Conservation (phyloP, 2,888 invertebrate species). For the Andrena marginata region DNA sequence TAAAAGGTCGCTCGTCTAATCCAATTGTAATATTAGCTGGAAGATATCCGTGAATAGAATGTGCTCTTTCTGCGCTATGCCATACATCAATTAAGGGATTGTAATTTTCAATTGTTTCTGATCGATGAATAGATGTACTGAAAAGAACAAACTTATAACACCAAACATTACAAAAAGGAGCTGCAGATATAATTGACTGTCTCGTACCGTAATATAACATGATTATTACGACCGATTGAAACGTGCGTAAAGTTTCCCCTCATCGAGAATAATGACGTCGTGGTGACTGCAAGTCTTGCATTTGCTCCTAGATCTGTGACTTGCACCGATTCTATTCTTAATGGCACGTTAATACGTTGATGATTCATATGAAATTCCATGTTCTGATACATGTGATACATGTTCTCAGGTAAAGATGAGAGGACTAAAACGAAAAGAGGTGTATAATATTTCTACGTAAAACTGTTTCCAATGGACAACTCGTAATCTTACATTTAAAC, state of each 20-base stretch:
- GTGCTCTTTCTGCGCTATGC: constrained; percentile 89
- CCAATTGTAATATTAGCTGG: constrained; percentile 86
- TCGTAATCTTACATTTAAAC: constrained; percentile 87
- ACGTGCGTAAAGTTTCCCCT: constrained; percentile 90
- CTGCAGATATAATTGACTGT: constrained; percentile 84
- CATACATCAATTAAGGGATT: constrained; percentile 89
- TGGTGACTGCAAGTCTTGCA: constrained; percentile 86
- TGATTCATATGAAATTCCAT: constrained; percentile 85
- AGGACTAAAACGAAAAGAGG: constrained; percentile 69
- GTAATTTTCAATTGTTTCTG: constrained; percentile 85
- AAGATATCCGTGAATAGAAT: constrained; percentile 89
- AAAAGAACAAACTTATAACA: constrained; percentile 27
- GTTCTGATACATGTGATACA: constrained; percentile 79
- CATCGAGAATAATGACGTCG: constrained; percentile 87
- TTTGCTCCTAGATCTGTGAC: constrained; percentile 88
- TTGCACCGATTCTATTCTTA: constrained; percentile 86
- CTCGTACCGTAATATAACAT: constrained; percentile 88
- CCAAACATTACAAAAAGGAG: neutral
- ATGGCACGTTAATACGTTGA: constrained; percentile 87
- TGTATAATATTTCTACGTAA: neutral
- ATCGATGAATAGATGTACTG: constrained; percentile 87
- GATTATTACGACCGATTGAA: constrained; percentile 86
- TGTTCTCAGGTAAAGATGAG: constrained; percentile 76
- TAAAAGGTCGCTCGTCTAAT: constrained; percentile 77
- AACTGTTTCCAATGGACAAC: neutral